Percentiles rank a stretch among this genome's conserved stretches.
Evolutionary conservation across 1,140 invertebrate species (phyloP).

Genomic region (Harpegnathos saltator): DNA sequence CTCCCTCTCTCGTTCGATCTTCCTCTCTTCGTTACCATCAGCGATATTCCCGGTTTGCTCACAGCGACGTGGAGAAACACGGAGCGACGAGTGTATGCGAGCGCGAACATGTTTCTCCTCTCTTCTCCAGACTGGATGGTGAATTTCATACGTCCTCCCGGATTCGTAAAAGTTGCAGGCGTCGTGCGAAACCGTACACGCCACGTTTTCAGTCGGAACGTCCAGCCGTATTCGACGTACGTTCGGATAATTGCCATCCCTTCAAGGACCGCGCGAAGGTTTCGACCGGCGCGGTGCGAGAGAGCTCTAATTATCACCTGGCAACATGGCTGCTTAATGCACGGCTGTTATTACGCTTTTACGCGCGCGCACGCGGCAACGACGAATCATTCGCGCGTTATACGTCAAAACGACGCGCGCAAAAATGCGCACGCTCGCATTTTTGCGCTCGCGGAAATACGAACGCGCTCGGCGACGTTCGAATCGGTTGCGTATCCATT

Average conservation of each 20-base stretch:
- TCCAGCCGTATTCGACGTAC: conserved; percentile 21
- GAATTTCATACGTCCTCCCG: conserved; percentile 46
- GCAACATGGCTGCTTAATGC: conserved; percentile 33
- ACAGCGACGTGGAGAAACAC: too few species aligned
- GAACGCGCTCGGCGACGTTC: background rate
- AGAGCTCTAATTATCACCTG: conserved; percentile 57
- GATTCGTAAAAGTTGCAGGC: conserved; percentile 1
- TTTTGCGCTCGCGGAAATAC: background rate
- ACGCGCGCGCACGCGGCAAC: conserved; percentile 20
- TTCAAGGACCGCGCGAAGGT: conserved; percentile 43
- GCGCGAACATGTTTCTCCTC: too few species aligned
- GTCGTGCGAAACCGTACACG: background rate
- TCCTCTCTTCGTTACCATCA: background rate
- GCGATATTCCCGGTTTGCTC: background rate
- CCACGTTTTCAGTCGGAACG: conserved; percentile 10
- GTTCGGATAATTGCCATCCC: conserved; percentile 47
- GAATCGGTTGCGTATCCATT: background rate
- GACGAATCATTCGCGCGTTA: conserved; percentile 39
- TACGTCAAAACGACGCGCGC: background rate
- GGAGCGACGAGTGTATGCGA: too few species aligned
- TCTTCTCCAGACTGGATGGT: background rate
- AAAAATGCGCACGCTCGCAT: background rate
- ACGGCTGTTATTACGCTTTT: conserved; percentile 50
- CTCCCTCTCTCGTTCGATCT: conserved; percentile 9
- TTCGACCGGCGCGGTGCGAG: conserved; percentile 45